Percentiles rank a stretch among this genome's conserved stretches.
These are phyloP conservation scores for Podiceps cristatus DNA, from an alignment of 2,113 vertebrate genomes.

Conservation along the genomic window DNA sequence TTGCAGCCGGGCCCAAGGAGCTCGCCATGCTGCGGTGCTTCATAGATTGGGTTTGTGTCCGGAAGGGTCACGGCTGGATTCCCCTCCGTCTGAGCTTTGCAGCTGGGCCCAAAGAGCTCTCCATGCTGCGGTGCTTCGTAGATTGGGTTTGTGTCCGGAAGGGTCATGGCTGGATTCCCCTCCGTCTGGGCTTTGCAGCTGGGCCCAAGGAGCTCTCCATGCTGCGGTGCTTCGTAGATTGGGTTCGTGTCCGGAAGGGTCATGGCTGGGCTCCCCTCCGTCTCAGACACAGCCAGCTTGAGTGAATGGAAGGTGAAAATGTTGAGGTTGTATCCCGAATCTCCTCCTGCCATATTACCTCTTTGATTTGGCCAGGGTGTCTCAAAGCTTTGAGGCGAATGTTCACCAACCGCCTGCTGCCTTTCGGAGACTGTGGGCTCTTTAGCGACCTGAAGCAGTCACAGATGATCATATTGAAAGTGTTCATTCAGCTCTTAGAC, in stretches of 20 bases:
- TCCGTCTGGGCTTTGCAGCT: neutral
- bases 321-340: neutral
- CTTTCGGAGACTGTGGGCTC: neutral
- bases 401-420: neutral
- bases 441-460: neutral
- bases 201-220: neutral
- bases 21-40: neutral
- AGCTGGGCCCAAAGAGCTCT: neutral
- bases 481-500: neutral
- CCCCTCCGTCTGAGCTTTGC: neutral
- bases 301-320: neutral
- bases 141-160: neutral
- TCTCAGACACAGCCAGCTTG: neutral
- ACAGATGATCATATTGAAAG: rapidly evolving
- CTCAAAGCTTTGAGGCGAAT: neutral
- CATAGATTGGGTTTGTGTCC: neutral
- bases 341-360: neutral
- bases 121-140: neutral
- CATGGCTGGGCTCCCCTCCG: neutral
- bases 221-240: neutral
- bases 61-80: neutral
- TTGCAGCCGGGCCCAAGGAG: neutral
- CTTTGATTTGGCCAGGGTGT: neutral
- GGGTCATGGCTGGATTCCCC: neutral
- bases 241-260: neutral